Evolutionary conservation across 2,888 invertebrate genomes (phyloP).

Genomic region (Microplitis manilae): DNA sequence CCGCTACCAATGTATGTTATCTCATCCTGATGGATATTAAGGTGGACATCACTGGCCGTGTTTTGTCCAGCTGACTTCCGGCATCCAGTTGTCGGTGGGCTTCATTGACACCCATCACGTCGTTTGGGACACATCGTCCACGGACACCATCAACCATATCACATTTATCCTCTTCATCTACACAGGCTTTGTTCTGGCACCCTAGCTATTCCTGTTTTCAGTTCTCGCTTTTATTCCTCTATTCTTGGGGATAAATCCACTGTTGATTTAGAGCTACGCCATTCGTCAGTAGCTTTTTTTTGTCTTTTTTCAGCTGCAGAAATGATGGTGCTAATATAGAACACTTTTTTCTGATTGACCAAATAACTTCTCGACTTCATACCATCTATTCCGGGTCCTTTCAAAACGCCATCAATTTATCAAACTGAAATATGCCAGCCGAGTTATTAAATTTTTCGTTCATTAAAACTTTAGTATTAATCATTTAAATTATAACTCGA

Average conservation of each 20-base stretch:
- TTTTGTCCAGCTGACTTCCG: constrained; percentile 35
- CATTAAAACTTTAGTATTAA: background rate
- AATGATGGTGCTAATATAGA: background rate
- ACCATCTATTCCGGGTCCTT: background rate
- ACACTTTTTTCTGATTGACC: background rate
- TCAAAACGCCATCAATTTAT: background rate
- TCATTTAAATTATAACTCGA: background rate
- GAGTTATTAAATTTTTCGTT: background rate
- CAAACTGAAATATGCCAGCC: background rate
- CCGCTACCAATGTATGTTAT: constrained; percentile 32
- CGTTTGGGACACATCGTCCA: constrained; percentile 3
- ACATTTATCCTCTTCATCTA: constrained; percentile 10
- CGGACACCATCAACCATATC: background rate
- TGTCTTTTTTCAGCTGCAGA: background rate
- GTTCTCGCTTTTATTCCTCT: background rate
- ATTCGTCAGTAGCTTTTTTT: background rate
- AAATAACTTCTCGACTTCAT: background rate
- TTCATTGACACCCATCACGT: constrained; percentile 27
- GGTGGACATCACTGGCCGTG: constrained; percentile 24
- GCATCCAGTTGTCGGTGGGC: constrained; percentile 9
- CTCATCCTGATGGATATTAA: constrained; percentile 40
- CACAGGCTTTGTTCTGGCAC: constrained; percentile 10
- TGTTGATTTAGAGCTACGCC: background rate
- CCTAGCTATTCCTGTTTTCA: background rate
- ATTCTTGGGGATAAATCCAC: constrained; percentile 1